Evolutionary conservation across 2,113 vertebrate species (phyloP).

Genomic region (Natator depressus): DNA sequence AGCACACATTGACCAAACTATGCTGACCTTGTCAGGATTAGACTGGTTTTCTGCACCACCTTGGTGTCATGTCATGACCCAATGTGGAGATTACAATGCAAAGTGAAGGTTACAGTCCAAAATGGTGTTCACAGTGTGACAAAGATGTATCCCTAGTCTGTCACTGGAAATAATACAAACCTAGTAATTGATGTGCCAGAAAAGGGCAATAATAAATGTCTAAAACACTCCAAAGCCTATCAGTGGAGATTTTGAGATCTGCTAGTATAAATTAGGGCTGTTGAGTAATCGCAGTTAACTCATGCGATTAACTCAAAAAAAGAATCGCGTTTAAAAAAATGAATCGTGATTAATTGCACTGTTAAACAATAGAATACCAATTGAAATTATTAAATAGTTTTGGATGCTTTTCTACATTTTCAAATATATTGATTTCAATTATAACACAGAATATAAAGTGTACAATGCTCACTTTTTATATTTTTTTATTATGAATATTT

Average conservation of each 20-base stretch:
- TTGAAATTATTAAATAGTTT: no score
- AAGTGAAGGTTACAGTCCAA: neutral
- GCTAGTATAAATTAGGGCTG: neutral
- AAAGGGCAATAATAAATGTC: rapidly evolving
- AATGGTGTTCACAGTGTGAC: neutral
- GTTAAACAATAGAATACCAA: no score
- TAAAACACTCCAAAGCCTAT: neutral
- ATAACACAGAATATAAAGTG: no score
- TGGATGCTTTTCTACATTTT: no score
- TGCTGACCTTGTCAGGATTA: neutral
- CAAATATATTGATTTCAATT: no score
- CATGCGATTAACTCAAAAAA: no score
- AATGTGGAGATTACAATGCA: neutral
- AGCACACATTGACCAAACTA: neutral
- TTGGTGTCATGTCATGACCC: neutral
- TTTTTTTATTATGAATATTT: no score
- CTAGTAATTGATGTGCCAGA: neutral
- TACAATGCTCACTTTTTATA: no score
- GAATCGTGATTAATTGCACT: no score
- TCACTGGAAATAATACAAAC: rapidly evolving
- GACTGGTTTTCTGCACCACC: neutral
- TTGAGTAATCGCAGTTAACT: no score
- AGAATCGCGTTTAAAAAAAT: no score
- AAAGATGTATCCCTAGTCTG: neutral
- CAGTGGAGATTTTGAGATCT: rapidly evolving